Conservation (phyloP, 2,113 vertebrate genomes). For the Neolamprologus hecqui region DNA sequence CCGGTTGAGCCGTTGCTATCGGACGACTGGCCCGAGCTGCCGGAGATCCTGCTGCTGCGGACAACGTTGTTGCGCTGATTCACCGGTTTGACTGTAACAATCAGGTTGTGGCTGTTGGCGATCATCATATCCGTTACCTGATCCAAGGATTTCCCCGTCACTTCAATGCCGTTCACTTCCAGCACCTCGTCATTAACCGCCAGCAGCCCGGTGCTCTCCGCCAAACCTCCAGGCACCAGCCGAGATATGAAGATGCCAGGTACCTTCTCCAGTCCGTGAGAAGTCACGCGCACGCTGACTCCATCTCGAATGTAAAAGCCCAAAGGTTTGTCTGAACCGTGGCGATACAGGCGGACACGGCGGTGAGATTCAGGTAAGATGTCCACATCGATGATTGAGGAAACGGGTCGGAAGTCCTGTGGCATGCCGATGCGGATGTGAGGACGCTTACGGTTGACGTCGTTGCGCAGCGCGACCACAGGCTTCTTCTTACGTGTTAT, state of each 20-base stretch:
- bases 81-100: conserved; percentile 94
- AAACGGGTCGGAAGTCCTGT: conserved; percentile 93
- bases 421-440: conserved; percentile 93
- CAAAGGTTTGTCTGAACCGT: conserved; percentile 91
- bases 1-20: conserved; percentile 81
- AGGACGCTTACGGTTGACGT: conserved; percentile 83
- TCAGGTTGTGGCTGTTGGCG: conserved; percentile 97
- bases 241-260: conserved; percentile 97
- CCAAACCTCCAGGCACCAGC: conserved; percentile 91
- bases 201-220: conserved; percentile 92
- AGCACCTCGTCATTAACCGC: conserved; percentile 98
- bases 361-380: conserved; percentile 94
- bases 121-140: conserved; percentile 99
- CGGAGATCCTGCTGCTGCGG: conserved; percentile 83
- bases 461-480: conserved; percentile 83
- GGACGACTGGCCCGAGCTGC: conserved; percentile 87
- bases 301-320: conserved; percentile 98
- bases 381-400: conserved; percentile 97
- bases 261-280: conserved; percentile 93
- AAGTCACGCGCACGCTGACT: conserved; percentile 88
- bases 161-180: conserved; percentile 98
- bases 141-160: conserved; percentile 92
- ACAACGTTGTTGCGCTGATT: conserved; percentile 97
- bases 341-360: conserved; percentile 87
- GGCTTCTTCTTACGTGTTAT: conserved; percentile 86